Evolutionary conservation across 2,888 invertebrate species (phyloP).

Genomic region (Chesias legatella): DNA sequence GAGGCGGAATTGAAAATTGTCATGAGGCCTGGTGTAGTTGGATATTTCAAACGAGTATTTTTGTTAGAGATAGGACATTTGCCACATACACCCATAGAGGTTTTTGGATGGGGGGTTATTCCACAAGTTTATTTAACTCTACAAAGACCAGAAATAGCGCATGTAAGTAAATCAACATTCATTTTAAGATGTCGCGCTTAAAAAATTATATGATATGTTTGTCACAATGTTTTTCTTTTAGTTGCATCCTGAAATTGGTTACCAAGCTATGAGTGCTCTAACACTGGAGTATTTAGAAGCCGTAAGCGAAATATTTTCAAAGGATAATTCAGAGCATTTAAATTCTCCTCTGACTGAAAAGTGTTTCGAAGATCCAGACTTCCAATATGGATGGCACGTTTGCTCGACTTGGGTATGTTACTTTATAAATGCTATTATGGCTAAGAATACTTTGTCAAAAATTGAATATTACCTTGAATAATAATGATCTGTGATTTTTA

Average conservation of each 20-base stretch:
- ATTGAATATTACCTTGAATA: too few species aligned
- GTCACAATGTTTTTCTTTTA: too few species aligned
- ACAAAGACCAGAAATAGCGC: slow-evolving; percentile 54
- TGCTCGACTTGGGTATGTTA: slow-evolving; percentile 56
- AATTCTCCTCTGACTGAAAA: slow-evolving; percentile 59
- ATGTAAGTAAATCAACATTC: slow-evolving; percentile 36
- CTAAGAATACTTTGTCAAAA: too few species aligned
- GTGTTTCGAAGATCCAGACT: slow-evolving; percentile 61
- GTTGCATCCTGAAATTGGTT: slow-evolving; percentile 60
- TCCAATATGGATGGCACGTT: slow-evolving; percentile 60
- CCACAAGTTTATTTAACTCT: slow-evolving; percentile 80
- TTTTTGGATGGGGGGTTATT: slow-evolving; percentile 79
- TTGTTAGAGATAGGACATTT: slow-evolving; percentile 77
- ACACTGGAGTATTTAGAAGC: slow-evolving; percentile 61
- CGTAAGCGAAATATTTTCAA: slow-evolving; percentile 53
- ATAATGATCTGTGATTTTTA: slow-evolving; percentile 22
- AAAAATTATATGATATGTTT: too few species aligned
- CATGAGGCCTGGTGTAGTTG: slow-evolving; percentile 77
- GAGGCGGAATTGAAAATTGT: slow-evolving; percentile 61
- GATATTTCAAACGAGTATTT: slow-evolving; percentile 72
- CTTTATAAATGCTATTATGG: neutral
- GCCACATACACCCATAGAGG: slow-evolving; percentile 72
- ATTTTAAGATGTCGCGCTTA: neutral
- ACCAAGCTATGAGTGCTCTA: slow-evolving; percentile 67
- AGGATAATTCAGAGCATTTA: slow-evolving; percentile 43